A percentile compares a stretch with the other conserved stretches of the same genome.
Evolutionary conservation across 2,888 invertebrate genomes (phyloP).

Genomic region (Athrips mouffetella): DNA sequence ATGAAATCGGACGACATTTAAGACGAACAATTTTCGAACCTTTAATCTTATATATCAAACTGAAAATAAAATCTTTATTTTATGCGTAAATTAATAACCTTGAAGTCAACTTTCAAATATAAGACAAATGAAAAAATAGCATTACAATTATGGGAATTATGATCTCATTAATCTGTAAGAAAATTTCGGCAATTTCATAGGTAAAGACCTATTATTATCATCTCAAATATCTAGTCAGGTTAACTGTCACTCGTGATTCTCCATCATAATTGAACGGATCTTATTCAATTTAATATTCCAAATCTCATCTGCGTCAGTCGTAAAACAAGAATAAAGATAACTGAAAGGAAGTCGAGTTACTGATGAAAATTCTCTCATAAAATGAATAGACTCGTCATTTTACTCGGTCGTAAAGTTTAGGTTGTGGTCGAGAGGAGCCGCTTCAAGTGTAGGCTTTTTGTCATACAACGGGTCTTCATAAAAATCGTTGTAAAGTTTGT

Average conservation of each 20-base stretch:
- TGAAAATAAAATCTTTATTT: too few species aligned
- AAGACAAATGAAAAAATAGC: too few species aligned
- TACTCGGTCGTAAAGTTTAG: constrained; percentile 51
- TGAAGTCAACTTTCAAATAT: too few species aligned
- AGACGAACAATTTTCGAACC: too few species aligned
- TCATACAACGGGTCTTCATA: not conserved
- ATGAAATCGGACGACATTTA: too few species aligned
- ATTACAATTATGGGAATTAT: too few species aligned
- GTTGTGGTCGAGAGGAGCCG: not conserved
- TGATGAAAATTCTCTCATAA: constrained; percentile 66
- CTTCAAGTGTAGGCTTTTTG: not conserved
- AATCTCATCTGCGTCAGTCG: constrained; percentile 53
- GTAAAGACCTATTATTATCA: too few species aligned
- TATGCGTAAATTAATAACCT: too few species aligned
- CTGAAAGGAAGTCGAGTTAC: constrained; percentile 46
- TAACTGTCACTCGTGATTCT: not conserved
- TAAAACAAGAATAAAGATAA: constrained; percentile 63
- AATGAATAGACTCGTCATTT: constrained; percentile 55
- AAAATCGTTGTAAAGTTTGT: not conserved
- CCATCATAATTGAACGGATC: constrained; percentile 2
- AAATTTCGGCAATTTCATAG: too few species aligned
- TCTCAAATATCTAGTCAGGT: too few species aligned
- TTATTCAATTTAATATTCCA: constrained; percentile 28
- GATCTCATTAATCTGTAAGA: too few species aligned
- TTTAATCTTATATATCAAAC: too few species aligned